These are phyloP conservation scores for Myripristis murdjan DNA, from an alignment of 2,797 vertebrate genomes.

Conservation along the genomic window DNA sequence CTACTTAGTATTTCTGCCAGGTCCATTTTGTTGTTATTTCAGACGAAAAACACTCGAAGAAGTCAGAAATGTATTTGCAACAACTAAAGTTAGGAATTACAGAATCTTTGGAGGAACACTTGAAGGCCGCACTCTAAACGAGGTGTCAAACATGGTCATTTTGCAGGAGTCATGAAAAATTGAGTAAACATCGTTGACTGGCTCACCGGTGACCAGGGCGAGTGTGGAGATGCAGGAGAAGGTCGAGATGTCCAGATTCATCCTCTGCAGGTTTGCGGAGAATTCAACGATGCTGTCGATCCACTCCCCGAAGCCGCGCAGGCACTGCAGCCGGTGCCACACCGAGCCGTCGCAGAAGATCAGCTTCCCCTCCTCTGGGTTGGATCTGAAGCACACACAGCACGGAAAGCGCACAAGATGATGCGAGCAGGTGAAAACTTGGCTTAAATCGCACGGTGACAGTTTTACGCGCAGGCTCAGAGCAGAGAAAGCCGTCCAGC, in stretches of 20 bases:
- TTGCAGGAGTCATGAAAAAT: too few species aligned
- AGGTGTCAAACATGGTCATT: too few species aligned
- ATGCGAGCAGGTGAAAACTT: neutral
- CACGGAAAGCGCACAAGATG: neutral
- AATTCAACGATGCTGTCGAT: constrained; percentile 97
- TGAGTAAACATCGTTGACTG: neutral
- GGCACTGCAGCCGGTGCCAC: constrained; percentile 94
- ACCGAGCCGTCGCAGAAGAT: constrained; percentile 97
- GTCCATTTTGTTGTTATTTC: too few species aligned
- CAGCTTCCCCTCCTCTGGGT: constrained; percentile 94
- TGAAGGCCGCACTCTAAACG: too few species aligned
- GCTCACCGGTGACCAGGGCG: constrained; percentile 95
- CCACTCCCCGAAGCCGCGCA: constrained; percentile 98
- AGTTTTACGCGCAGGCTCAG: constrained; percentile 16
- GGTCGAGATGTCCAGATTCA: constrained; percentile 95
- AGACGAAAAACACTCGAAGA: too few species aligned
- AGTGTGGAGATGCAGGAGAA: constrained; percentile 97
- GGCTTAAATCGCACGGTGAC: constrained; percentile 51
- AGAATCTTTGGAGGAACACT: too few species aligned
- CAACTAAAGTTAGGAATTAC: too few species aligned
- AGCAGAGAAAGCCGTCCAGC: neutral
- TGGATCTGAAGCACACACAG: constrained; percentile 88
- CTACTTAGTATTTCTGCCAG: too few species aligned
- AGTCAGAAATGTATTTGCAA: too few species aligned
- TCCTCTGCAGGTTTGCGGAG: constrained; percentile 94